Conservation (phyloP, 2,113 vertebrate genomes). For the Ophiodon elongatus region DNA sequence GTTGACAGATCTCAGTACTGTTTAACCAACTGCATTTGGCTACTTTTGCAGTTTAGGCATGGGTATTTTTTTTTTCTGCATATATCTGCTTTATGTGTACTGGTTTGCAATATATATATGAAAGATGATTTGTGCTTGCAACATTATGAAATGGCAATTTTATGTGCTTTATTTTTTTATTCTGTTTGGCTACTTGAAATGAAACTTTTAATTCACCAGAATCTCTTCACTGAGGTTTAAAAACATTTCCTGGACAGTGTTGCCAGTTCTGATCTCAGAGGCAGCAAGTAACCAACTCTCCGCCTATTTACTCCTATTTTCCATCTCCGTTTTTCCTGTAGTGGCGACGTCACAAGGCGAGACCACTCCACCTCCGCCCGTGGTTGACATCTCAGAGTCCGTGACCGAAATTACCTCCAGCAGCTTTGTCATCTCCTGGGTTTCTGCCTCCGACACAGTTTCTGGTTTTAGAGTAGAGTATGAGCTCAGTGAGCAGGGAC, state of each 20-base stretch:
- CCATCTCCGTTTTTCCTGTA: constrained; percentile 65
- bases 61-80: not conserved
- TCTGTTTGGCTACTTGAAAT: not conserved
- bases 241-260: not conserved
- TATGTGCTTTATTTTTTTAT: not conserved
- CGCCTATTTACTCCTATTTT: no score
- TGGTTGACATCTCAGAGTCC: constrained; percentile 91
- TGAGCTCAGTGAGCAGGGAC: constrained; percentile 93
- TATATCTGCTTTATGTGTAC: not conserved
- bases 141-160: not conserved
- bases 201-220: not conserved
- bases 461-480: constrained; percentile 97
- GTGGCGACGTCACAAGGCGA: constrained; percentile 88
- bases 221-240: not conserved
- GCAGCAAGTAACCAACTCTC: not conserved
- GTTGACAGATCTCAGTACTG: not conserved
- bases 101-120: not conserved
- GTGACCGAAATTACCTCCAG: constrained; percentile 98
- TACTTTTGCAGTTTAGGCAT: not conserved
- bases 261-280: constrained; percentile 24
- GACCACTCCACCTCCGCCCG: constrained; percentile 85
- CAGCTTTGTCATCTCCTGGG: constrained; percentile 98
- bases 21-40: not conserved
- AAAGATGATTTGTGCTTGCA: not conserved
- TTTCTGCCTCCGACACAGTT: constrained; percentile 95